Conservation (phyloP, 2,797 vertebrate genomes). For the Meda fulgida region DNA sequence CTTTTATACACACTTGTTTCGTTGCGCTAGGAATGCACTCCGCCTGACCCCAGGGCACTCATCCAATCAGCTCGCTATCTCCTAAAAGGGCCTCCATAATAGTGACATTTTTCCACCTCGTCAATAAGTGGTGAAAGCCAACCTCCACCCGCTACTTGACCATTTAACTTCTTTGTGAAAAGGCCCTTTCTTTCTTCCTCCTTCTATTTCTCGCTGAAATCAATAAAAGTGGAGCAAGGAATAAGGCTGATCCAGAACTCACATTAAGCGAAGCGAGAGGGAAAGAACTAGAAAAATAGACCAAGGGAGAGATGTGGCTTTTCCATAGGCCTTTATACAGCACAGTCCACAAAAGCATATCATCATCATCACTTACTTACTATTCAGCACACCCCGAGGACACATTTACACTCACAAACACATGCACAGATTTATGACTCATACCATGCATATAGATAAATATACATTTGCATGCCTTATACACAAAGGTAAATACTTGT, state of each 20-base stretch:
- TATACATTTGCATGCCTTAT: constrained; percentile 8
- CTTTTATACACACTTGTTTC: constrained; percentile 81
- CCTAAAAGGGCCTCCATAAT: constrained; percentile 84
- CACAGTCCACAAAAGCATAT: constrained; percentile 20
- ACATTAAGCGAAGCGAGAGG: constrained; percentile 76
- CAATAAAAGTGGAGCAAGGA: constrained; percentile 81
- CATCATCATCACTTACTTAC: constrained; percentile 25
- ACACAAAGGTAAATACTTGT: neutral
- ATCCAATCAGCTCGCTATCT: constrained; percentile 87
- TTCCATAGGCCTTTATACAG: constrained; percentile 13
- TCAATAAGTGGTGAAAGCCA: constrained; percentile 88
- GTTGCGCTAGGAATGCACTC: constrained; percentile 78
- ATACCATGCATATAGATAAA: neutral
- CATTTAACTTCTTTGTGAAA: constrained; percentile 88
- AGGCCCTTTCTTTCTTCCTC: constrained; percentile 81
- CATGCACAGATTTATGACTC: constrained; percentile 14
- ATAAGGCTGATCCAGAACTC: constrained; percentile 75
- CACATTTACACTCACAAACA: constrained; percentile 44
- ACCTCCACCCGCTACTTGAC: constrained; percentile 85
- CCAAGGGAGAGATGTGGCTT: constrained; percentile 6
- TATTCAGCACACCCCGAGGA: constrained; percentile 29
- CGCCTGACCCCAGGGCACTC: constrained; percentile 82
- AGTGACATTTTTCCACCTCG: constrained; percentile 88
- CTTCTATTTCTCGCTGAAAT: constrained; percentile 82
- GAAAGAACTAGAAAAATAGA: constrained; percentile 50